phyloP scores from a whole-genome alignment of 2,888 invertebrate species.

The Mylabris sibirica region DNA sequence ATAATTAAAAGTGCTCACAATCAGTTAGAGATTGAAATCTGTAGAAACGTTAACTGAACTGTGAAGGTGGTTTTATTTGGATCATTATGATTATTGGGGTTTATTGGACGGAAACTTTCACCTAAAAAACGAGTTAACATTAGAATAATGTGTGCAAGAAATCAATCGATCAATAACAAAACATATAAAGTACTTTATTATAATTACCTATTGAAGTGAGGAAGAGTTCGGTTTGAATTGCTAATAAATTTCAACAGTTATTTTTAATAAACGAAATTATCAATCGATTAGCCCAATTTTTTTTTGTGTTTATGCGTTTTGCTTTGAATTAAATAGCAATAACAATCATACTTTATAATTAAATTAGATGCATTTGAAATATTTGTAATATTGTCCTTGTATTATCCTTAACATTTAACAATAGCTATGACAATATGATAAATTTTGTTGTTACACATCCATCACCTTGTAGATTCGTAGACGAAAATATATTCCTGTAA shows the following conservation, averaged over 20 bases:
- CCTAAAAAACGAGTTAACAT: not conserved
- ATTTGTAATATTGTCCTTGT: not conserved
- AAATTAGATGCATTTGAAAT: not conserved
- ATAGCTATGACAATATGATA: not conserved
- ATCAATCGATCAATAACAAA: not conserved
- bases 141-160: not conserved
- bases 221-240: not conserved
- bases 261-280: too few relatives aligned
- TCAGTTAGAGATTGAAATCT: not conserved
- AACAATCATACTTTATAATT: not conserved
- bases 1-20: too few relatives aligned
- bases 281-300: not conserved
- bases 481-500: constrained; percentile 5
- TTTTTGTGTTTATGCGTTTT: too few relatives aligned
- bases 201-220: not conserved
- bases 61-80: not conserved
- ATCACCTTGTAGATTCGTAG: not conserved
- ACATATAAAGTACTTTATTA: not conserved
- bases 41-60: not conserved
- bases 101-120: not conserved
- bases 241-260: not conserved
- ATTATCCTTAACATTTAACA: constrained; percentile 10
- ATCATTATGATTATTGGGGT: not conserved
- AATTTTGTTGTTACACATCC: not conserved
- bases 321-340: too few relatives aligned